phyloP scores from a whole-genome alignment of 2,797 vertebrate species.

The Echiichthys vipera region DNA sequence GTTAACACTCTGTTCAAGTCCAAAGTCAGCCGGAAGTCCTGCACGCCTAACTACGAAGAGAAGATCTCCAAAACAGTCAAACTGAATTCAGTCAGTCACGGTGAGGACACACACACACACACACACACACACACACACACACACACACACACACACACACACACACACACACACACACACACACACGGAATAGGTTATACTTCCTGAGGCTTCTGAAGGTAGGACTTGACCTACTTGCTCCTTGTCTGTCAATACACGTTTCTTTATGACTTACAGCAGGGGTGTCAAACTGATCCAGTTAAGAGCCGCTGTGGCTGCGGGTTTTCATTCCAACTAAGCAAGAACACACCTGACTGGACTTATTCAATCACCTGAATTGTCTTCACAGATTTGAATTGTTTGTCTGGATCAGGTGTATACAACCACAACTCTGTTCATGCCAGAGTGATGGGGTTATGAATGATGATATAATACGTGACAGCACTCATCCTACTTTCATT shows the following conservation, averaged over 20 bases:
- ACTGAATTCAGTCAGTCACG: conserved; percentile 90
- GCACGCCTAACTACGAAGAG: conserved; percentile 78
- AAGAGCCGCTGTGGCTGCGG: too few species aligned
- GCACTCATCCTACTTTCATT: conserved; percentile 39
- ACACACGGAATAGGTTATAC: background rate
- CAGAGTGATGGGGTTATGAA: background rate
- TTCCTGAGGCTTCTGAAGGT: background rate
- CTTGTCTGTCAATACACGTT: background rate
- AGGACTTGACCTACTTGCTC: background rate
- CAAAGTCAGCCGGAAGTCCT: conserved; percentile 90
- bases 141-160: background rate
- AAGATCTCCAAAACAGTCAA: conserved; percentile 90
- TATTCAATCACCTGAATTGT: too few species aligned
- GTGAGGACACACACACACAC: conserved; percentile 67
- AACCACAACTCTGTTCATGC: background rate
- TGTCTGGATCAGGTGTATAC: too few species aligned
- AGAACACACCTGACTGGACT: too few species aligned
- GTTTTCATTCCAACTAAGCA: too few species aligned
- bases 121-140: conserved; percentile 19
- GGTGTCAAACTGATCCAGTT: too few species aligned
- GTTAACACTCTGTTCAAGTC: conserved; percentile 98
- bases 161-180: conserved; percentile 2
- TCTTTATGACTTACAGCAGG: too few species aligned
- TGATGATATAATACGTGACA: background rate
- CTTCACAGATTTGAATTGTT: too few species aligned